A percentile compares a stretch with the other conserved stretches of the same genome.
phyloP scores from a whole-genome alignment of 1,140 invertebrate species.

The Myzus persicae region DNA sequence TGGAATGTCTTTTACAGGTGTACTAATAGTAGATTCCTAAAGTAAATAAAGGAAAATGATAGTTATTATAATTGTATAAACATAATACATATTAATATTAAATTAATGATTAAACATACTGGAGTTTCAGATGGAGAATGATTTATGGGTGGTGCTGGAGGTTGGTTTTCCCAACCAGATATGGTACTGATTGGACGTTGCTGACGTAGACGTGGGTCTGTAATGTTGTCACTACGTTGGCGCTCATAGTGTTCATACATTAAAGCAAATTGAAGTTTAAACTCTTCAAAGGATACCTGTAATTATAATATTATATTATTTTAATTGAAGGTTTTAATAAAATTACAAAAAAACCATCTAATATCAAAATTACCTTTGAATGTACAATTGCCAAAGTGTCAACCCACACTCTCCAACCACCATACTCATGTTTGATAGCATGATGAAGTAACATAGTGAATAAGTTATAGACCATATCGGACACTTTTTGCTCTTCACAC shows the following conservation, averaged over 20 bases:
- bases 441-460: conserved; percentile 98
- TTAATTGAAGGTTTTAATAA: too few relatives aligned
- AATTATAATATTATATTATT: conserved; percentile 53
- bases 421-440: conserved; percentile 98
- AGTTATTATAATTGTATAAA: not conserved
- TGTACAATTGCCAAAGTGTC: conserved; percentile 99
- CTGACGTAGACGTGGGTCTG: conserved; percentile 89
- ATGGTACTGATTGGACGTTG: conserved; percentile 95
- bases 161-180: conserved; percentile 87
- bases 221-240: conserved; percentile 91
- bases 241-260: conserved; percentile 98
- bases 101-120: conserved; percentile 1
- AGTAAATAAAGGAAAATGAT: not conserved
- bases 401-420: conserved; percentile 99
- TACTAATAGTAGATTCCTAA: conserved; percentile 40
- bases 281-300: conserved; percentile 94
- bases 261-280: conserved; percentile 92
- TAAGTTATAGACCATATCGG: conserved; percentile 97
- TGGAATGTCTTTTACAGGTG: conserved; percentile 15
- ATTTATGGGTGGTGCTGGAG: conserved; percentile 57
- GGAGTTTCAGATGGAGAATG: conserved; percentile 56
- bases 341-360: not conserved
- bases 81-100: not conserved
- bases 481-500: conserved; percentile 93
- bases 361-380: conserved; percentile 81